A percentile compares a stretch with the other conserved stretches of the same genome.
Conservation (phyloP, 2,888 invertebrate species). For the Minunthozetes semirufus region DNA sequence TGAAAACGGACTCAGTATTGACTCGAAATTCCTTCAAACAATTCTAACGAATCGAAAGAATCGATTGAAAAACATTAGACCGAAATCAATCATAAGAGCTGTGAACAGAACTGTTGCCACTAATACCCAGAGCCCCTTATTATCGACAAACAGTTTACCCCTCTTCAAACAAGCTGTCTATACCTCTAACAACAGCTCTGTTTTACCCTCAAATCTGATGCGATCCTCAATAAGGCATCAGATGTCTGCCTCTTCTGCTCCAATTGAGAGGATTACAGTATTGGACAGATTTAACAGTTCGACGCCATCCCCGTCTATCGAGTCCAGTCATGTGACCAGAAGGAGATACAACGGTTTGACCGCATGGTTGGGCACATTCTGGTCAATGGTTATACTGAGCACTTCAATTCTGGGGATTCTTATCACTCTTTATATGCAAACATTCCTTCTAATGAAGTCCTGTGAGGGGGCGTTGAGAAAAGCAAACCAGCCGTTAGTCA, state of each 20-base stretch:
- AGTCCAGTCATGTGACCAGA: not conserved
- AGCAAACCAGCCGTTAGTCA: conserved; percentile 37
- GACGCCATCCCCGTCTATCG: not conserved
- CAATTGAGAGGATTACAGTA: not conserved
- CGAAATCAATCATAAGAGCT: conserved; percentile 3
- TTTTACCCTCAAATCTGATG: not conserved
- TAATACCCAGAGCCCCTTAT: not conserved
- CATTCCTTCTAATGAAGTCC: conserved; percentile 42
- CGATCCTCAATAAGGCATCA: conserved; percentile 1
- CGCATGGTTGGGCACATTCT: conserved; percentile 39
- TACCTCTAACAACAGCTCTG: not conserved
- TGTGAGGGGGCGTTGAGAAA: conserved; percentile 41
- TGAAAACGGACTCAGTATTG: conserved; percentile 38
- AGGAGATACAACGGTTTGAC: conserved; percentile 29
- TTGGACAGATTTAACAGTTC: not conserved
- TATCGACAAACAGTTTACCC: conserved; percentile 16
- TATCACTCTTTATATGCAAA: conserved; percentile 40
- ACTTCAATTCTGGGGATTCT: conserved; percentile 38
- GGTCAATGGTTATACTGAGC: conserved; percentile 40
- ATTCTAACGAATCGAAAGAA: conserved; percentile 4
- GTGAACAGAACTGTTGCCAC: not conserved
- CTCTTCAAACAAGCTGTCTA: not conserved
- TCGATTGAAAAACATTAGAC: not conserved
- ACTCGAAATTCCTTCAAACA: conserved; percentile 15
- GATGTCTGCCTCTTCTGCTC: conserved; percentile 4